Evolutionary conservation across 2,113 vertebrate species (phyloP).

Genomic region (Rhinoderma darwinii): DNA sequence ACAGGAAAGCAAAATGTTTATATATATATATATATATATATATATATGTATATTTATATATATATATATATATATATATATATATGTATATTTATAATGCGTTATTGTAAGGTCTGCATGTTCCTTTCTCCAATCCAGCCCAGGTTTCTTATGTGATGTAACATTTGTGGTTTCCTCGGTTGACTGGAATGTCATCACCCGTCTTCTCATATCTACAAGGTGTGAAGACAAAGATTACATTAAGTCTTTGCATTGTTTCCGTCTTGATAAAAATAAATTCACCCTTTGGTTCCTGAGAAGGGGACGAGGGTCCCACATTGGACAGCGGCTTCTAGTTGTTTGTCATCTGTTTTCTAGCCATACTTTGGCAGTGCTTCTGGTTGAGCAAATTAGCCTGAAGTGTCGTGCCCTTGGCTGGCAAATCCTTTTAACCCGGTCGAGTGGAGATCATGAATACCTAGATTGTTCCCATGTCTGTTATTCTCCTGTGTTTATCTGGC

Average conservation of each 20-base stretch:
- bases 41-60: neutral
- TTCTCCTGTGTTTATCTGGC: conserved; percentile 83
- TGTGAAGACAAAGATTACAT: conserved; percentile 10
- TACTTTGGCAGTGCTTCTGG: conserved; percentile 71
- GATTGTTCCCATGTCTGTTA: conserved; percentile 75
- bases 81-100: neutral
- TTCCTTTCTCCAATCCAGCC: neutral
- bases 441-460: conserved; percentile 84
- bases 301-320: conserved; percentile 61
- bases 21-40: neutral
- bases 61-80: neutral
- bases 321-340: conserved; percentile 54
- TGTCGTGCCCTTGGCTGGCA: conserved; percentile 85
- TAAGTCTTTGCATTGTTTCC: neutral
- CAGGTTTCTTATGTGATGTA: neutral
- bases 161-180: neutral
- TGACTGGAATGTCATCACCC: neutral
- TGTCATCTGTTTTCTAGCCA: conserved; percentile 69
- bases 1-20: neutral
- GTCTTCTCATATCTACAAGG: neutral
- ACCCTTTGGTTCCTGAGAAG: neutral
- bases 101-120: neutral
- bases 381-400: conserved; percentile 85
- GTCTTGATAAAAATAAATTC: neutral
- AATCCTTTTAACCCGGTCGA: conserved; percentile 86